These are phyloP conservation scores for Sturmia bella DNA, from an alignment of 2,888 invertebrate species.

Conservation along the genomic window DNA sequence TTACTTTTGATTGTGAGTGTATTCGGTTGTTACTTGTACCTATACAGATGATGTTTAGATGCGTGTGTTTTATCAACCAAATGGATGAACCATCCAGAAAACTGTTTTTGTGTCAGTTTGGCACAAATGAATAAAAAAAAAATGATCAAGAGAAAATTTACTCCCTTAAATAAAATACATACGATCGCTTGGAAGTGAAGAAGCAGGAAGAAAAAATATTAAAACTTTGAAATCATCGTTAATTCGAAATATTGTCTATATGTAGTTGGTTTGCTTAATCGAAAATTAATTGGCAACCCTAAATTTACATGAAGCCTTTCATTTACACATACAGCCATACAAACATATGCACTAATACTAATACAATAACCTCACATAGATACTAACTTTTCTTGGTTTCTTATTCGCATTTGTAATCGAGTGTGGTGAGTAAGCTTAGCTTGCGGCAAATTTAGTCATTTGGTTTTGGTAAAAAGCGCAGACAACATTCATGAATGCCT, in stretches of 20 bases:
- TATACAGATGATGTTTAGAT: conserved; percentile 47
- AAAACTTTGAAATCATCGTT: not conserved
- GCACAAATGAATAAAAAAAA: not conserved
- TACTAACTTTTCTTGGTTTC: conserved; percentile 29
- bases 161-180: conserved; percentile 4
- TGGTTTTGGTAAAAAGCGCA: conserved; percentile 38
- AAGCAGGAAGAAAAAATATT: not conserved
- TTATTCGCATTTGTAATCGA: not conserved
- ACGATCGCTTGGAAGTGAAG: conserved; percentile 14
- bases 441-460: conserved; percentile 46
- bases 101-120: not conserved
- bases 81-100: conserved; percentile 16
- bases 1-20: conserved; percentile 11
- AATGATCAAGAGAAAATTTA: conserved; percentile 14
- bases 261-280: not conserved
- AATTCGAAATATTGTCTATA: not conserved
- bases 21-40: not conserved
- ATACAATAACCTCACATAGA: conserved; percentile 19
- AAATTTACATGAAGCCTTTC: conserved; percentile 52
- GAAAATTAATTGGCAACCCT: conserved; percentile 49
- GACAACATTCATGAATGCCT: conserved; percentile 46
- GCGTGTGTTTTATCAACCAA: conserved; percentile 75
- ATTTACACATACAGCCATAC: conserved; percentile 10
- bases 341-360: not conserved
- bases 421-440: conserved; percentile 52